phyloP scores from a whole-genome alignment of 2,113 vertebrate species.

The Seriola aureovittata region DNA sequence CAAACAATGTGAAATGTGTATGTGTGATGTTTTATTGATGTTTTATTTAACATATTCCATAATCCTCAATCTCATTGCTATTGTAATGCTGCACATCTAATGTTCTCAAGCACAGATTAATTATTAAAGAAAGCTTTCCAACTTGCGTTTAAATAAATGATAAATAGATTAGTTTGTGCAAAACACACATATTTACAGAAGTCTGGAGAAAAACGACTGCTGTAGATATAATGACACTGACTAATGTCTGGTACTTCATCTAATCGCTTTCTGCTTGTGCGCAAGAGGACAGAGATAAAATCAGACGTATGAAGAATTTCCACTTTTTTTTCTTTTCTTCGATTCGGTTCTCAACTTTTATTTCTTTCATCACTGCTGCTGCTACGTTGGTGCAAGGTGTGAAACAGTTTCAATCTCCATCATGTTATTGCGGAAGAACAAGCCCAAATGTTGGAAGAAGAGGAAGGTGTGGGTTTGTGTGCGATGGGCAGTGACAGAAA shows the following conservation, averaged over 20 bases:
- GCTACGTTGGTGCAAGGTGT: not conserved
- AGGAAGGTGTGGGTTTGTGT: not conserved
- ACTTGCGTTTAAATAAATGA: conserved; percentile 56
- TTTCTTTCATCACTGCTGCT: not conserved
- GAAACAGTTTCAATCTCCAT: not conserved
- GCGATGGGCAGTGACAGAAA: not conserved
- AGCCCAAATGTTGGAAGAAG: not conserved
- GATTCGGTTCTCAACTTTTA: not conserved
- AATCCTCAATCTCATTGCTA: conserved; percentile 18
- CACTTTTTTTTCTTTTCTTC: not conserved
- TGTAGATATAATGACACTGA: not conserved
- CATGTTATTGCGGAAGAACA: not conserved
- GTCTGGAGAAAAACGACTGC: conserved; percentile 1
- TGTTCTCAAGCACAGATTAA: conserved; percentile 36
- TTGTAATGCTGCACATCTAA: conserved; percentile 27
- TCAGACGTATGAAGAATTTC: not conserved
- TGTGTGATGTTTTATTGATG: not conserved
- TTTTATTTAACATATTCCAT: conserved; percentile 15
- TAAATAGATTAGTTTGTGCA: conserved; percentile 32
- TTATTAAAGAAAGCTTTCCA: conserved; percentile 50
- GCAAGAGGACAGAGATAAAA: conserved; percentile 4
- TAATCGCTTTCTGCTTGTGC: not conserved
- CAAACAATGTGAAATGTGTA: conserved; percentile 16
- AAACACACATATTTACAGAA: conserved; percentile 9
- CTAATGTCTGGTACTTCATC: not conserved